Evolutionary conservation across 2,113 vertebrate genomes (phyloP).

Genomic region (Hyaena hyaena): DNA sequence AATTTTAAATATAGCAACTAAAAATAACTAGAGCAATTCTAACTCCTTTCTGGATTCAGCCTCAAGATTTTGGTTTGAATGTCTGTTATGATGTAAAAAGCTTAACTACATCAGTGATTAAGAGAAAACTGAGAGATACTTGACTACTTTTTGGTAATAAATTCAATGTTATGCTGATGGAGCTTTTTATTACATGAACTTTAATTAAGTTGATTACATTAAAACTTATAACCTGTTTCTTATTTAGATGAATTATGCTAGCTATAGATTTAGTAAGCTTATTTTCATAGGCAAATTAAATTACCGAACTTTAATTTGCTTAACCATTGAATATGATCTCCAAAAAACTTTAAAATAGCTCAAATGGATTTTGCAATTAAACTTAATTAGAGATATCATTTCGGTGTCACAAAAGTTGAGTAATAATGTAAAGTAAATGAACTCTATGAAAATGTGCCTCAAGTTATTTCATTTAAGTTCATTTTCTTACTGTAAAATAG

Average conservation of each 20-base stretch:
- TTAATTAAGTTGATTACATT: slow-evolving; percentile 71
- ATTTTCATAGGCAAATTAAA: slow-evolving; percentile 73
- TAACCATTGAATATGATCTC: slow-evolving; percentile 52
- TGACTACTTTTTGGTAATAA: slow-evolving; percentile 49
- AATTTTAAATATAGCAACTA: not conserved
- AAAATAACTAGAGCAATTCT: not conserved
- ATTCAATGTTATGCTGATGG: slow-evolving; percentile 37
- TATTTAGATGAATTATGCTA: slow-evolving; percentile 69
- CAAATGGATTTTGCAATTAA: slow-evolving; percentile 61
- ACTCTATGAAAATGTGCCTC: slow-evolving; percentile 77
- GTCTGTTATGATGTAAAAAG: not conserved
- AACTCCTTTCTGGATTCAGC: not conserved
- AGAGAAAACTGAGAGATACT: not conserved
- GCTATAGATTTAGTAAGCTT: slow-evolving; percentile 52
- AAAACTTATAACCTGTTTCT: slow-evolving; percentile 74
- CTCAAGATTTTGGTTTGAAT: not conserved
- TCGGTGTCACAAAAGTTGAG: slow-evolving; percentile 74
- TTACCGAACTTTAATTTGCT: slow-evolving; percentile 51
- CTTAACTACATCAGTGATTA: not conserved
- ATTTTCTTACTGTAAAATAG: slow-evolving; percentile 74
- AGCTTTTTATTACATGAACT: slow-evolving; percentile 65
- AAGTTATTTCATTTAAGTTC: slow-evolving; percentile 75
- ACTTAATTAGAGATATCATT: slow-evolving; percentile 71
- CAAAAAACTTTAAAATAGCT: slow-evolving; percentile 63
- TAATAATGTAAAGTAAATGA: slow-evolving; percentile 69